Base-by-base conservation (phyloP, 1,140 invertebrate genomes). In the Pentalonia nigronervosa region DNA sequence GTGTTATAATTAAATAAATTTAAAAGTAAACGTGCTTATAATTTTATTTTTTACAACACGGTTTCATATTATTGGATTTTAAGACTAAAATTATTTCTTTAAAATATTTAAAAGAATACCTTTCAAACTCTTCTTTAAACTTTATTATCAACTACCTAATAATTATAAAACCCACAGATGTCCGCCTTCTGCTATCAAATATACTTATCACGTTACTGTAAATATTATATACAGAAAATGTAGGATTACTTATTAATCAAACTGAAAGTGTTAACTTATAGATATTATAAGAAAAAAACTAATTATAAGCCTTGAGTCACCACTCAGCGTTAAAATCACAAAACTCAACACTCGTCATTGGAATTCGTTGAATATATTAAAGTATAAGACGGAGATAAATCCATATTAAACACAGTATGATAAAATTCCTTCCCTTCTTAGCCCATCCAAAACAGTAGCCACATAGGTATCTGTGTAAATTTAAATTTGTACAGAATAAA, bases 131-230 rank as follows among this genome's bases (percentile, higher is more conserved):
- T 14, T 76, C 30, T n/a, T 20, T 34, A n/a, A 76, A n/a, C 14
- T 76, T n/a, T n/a, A 17, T n/a, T 76, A n/a, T n/a, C 14, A n/a
- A n/a, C 60, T n/a, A 17, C 60, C 14, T 76, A 76, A 76, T 76
- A 76, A 76, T 76, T 76, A 76, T 76, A 76, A 76, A 76, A 76
- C 60, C 60, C n/a, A 76, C 60, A 76, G n/a, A 76, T 76, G 11
- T n/a, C 30, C 60, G n/a, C 60, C 30, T n/a, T 76, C 60, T 76
- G 1, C 30, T n/a, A 76, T 67, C 23, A 67, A 67, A 67, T 9
- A n/a, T 67, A 30, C 23, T 0, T n/a, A 76, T 76, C 60, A 14
- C 7, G 6, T n/a, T 76, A n/a, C 60, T 76, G 30, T 76, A 1
- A 1, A 76, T 76, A 67, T n/a, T n/a, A 76, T n/a, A 17, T n/a